Evolutionary conservation across 1,140 invertebrate genomes (phyloP), one percentile per base, ranked within the genome.

Genomic region (Dreissena rostriformis): DNA sequence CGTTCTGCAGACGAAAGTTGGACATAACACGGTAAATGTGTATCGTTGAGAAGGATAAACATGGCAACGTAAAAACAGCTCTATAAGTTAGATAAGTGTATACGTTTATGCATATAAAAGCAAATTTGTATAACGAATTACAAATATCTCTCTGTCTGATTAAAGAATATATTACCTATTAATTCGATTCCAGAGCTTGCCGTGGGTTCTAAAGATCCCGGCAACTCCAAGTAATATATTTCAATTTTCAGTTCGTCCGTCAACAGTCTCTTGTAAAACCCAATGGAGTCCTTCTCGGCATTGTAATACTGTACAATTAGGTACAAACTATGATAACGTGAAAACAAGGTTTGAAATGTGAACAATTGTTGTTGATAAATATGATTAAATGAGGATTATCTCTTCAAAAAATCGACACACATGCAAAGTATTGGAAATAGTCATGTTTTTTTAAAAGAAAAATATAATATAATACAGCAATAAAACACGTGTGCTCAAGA

Each of bases 281-380:
- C 77, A 28, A 68, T 71, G 22, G 51, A 51, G n/a, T 80, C 67
- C 15, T 61, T 28, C 28, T 71, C 66, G 12, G 77, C 77, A 52
- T 80, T 80, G 53, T 70, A 71, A 63, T 71, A 80, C 77, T 80
- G 24, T n/a, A 65, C n/a, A 61, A 63, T 73, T 61, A 4, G 17
- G 12, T 61, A 12, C 17, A 4, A 6, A 24, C 22, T 61, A 6
- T 61, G 22, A 19, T n/a, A 24, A 11, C 57, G 57, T n/a, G 57
- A 6, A 2, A 61, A 61, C 11, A 2, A n/a, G 22, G 2, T 61
- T 61, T 61, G 12, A 61, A 61, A 19, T 24, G 17, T 61, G 17
- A 24, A n/a, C 6, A 5, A 61, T n/a, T 12, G 22, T 6, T n/a
- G 22, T 24, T n/a, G 22, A 19, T 24, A 61, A 61, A 24, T 61